Evolutionary conservation across 1,140 invertebrate species (phyloP), one percentile per base, ranked within the genome.

Genomic region (Campoletis sonorensis): DNA sequence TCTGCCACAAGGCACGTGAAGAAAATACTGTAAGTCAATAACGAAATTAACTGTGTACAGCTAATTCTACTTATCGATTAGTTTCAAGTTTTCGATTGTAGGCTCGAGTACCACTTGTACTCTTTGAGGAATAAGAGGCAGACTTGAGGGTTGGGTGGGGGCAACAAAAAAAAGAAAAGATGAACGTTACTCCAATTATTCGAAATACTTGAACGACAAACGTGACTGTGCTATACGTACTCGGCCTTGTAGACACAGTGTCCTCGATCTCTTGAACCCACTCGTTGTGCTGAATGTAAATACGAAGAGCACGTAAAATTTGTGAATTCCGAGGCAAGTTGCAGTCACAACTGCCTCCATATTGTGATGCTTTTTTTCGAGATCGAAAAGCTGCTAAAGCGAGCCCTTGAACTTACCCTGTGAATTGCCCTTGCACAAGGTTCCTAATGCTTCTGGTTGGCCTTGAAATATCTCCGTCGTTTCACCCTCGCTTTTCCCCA

Each of bases 401-500:
- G 61, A 64, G 61, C 21, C 61, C 61, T 64, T 64, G 27, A 33
- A 30, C 15, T 70, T 70, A 18, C 67, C 11, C 30, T 33, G 37
- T 70, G 26, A 54, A 58, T 61, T 61, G 21, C 37, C 26, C 54
- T 64, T 51, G 45, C 30, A 40, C 27, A 78, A 61, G 70, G 84
- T 71, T 84, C 76, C 72, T 73, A 70, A 70, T 77, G 73, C 77
- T 64, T 64, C 27, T 68, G 68, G 18, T 73, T 86, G 87, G 83
- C 87, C 86, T 87, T 88, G 87, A 88, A 88, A 87, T 86, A 85
- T 86, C 81, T 76, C 82, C 83, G 80, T 83, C 86, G 78, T 87
- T 76, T 82, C 75, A 80, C 51, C 78, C 45, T 64, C 64, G 54
- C 37, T 45, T n/a, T 78, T 61, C 61, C 61, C 8, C 75, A 11